phyloP scores from a whole-genome alignment of 2,113 vertebrate species.

The Pipa parva region DNA sequence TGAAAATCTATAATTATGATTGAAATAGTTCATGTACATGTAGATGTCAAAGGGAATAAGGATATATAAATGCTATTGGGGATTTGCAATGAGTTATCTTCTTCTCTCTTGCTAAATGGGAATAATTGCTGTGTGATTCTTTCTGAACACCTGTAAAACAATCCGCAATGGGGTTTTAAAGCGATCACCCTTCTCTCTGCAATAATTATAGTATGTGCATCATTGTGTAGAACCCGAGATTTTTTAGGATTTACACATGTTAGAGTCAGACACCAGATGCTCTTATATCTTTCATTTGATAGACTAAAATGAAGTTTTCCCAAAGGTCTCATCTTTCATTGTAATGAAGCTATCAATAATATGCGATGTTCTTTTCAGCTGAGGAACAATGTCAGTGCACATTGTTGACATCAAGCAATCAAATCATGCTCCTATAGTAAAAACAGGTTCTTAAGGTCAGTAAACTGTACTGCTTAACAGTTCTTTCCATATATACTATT shows the following conservation, averaged over 20 bases:
- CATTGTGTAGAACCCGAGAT: background rate
- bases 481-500: no score
- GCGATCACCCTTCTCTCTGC: background rate
- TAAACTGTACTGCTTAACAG: no score
- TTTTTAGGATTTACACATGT: slow-evolving; percentile 4
- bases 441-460: no score
- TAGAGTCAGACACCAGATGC: slow-evolving; percentile 27
- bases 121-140: background rate
- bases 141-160: background rate
- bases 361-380: background rate
- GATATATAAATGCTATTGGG: background rate
- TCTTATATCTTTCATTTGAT: slow-evolving; percentile 31
- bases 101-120: background rate
- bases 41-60: background rate
- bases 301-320: slow-evolving; percentile 9
- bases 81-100: background rate
- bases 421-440: no score
- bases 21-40: background rate
- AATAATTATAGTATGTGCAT: slow-evolving; percentile 18
- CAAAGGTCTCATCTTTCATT: slow-evolving; percentile 16
- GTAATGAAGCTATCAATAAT: slow-evolving; percentile 36
- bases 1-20: background rate
- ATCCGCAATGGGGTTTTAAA: background rate
- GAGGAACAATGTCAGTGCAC: no score
- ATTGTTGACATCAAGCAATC: background rate